Evolutionary conservation across 2,113 vertebrate species (phyloP).

Genomic region (Elephas maximus): DNA sequence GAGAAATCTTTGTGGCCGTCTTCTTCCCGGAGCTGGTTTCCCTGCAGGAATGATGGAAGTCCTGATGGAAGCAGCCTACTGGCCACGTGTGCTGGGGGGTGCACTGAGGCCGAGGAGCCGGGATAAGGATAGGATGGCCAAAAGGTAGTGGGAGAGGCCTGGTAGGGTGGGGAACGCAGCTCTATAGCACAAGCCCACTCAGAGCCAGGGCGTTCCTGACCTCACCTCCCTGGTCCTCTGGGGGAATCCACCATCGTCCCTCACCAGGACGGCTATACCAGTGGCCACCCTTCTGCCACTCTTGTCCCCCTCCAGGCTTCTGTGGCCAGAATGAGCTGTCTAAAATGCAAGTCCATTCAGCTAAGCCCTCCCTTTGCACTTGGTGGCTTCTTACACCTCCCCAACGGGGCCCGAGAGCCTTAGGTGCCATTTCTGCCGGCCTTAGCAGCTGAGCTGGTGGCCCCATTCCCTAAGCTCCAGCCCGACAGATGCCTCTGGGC

Average conservation of each 20-base stretch:
- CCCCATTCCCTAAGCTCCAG: fast-evolving
- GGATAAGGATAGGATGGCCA: not conserved
- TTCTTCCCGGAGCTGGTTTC: not conserved
- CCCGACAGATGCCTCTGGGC: fast-evolving
- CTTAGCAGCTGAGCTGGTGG: fast-evolving
- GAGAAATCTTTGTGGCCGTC: not conserved
- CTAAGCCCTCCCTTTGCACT: too few relatives aligned
- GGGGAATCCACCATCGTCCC: not conserved
- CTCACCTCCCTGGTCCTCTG: not conserved
- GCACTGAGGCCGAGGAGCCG: not conserved
- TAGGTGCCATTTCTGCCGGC: fast-evolving
- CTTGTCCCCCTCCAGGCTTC: not conserved
- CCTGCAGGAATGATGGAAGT: conserved; percentile 10
- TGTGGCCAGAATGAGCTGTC: too few relatives aligned
- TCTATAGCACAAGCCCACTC: not conserved
- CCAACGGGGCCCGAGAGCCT: fast-evolving
- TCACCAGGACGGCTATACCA: fast-evolving
- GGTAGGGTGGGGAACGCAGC: too few relatives aligned
- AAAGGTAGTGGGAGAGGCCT: fast-evolving
- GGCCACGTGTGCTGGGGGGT: not conserved
- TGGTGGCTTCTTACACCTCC: not conserved
- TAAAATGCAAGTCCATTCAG: not conserved
- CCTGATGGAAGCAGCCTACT: not conserved
- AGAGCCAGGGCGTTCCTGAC: not conserved
- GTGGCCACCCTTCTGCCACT: not conserved